Evolutionary conservation across 2,113 vertebrate genomes (phyloP).

Genomic region (Myrmecobius fasciatus): DNA sequence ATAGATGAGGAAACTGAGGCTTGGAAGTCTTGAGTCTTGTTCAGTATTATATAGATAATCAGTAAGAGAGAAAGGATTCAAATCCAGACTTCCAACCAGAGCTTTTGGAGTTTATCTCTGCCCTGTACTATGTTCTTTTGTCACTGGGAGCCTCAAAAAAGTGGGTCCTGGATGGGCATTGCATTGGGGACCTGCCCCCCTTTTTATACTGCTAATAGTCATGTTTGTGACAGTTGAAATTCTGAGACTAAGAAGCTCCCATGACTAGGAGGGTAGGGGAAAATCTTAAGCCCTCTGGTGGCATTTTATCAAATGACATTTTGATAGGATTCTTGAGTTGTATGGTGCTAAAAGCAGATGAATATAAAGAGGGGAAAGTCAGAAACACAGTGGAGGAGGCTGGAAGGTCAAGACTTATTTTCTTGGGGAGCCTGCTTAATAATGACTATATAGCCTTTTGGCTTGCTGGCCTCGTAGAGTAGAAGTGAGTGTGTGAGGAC

Average conservation of each 20-base stretch:
- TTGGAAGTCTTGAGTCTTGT: background rate
- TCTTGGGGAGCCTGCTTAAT: background rate
- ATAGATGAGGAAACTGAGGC: background rate
- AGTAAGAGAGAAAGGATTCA: background rate
- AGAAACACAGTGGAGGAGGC: too few relatives aligned
- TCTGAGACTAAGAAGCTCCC: background rate
- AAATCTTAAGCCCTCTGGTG: conserved; percentile 26
- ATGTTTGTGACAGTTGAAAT: background rate
- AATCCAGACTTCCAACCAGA: background rate
- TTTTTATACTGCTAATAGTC: background rate
- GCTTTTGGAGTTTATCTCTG: background rate
- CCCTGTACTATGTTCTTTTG: background rate
- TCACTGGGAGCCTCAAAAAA: background rate
- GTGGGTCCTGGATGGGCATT: background rate
- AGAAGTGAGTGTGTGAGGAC: background rate
- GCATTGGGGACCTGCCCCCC: background rate
- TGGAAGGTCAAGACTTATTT: background rate
- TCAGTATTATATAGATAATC: background rate
- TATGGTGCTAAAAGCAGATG: background rate
- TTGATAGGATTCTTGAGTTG: background rate
- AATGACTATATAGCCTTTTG: background rate
- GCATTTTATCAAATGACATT: background rate
- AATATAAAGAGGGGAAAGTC: background rate
- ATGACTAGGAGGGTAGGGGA: background rate
- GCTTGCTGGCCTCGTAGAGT: background rate